Percentiles rank a stretch among this genome's conserved stretches.
Conservation (phyloP, 2,797 vertebrate species). For the Amblyopsis hoosieri region DNA sequence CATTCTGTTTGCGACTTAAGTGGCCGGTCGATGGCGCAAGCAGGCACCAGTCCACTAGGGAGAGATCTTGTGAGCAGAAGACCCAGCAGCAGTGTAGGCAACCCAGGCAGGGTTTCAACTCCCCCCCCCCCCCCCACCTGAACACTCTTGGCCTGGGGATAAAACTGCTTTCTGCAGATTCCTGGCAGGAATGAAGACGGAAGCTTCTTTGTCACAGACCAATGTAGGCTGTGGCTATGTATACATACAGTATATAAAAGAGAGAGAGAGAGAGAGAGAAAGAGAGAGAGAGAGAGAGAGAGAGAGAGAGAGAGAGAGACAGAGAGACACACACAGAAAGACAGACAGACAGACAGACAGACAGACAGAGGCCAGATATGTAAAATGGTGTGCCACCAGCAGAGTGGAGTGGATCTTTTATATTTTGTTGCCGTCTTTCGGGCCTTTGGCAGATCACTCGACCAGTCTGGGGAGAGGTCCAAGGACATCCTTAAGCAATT, state of each 20-base stretch:
- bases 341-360: neutral
- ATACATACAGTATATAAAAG: conserved; percentile 20
- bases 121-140: conserved; percentile 22
- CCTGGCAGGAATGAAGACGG: conserved; percentile 39
- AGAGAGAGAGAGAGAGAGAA: conserved; percentile 8
- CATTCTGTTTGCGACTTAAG: conserved; percentile 50
- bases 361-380: conserved; percentile 15
- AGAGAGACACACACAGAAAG: too few species aligned
- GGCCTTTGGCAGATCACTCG: conserved; percentile 59
- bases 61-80: conserved; percentile 20
- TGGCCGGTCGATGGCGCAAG: conserved; percentile 37
- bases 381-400: conserved; percentile 25
- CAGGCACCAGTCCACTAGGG: conserved; percentile 22
- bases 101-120: conserved; percentile 22
- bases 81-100: conserved; percentile 22
- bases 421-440: conserved; percentile 29
- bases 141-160: conserved; percentile 27
- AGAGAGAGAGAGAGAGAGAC: neutral
- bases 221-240: conserved; percentile 43
- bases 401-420: conserved; percentile 25
- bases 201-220: conserved; percentile 38
- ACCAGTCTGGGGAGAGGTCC: conserved; percentile 57
- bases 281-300: neutral
- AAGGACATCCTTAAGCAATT: conserved; percentile 67
- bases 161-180: conserved; percentile 57